phyloP scores from a whole-genome alignment of 2,797 vertebrate species.

The Phrynocephalus forsythii region DNA sequence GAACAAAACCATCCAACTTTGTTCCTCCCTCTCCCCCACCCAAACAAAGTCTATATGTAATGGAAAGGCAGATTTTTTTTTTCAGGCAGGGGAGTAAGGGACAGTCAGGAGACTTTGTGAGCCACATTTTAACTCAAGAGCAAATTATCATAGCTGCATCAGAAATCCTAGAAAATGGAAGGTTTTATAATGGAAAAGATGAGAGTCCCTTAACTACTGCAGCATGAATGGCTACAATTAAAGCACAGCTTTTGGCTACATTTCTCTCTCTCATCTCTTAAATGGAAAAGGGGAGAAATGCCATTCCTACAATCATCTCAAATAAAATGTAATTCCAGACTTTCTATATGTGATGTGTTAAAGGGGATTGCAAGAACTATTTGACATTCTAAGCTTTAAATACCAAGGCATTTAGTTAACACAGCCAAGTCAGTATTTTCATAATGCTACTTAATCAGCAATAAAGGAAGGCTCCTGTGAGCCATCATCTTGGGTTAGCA shows the following conservation, averaged over 20 bases:
- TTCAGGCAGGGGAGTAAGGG: slow-evolving; percentile 68
- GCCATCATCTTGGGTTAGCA: slow-evolving; percentile 74
- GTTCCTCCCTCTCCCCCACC: no score
- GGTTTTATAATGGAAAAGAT: slow-evolving; percentile 76
- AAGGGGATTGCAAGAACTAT: slow-evolving; percentile 68
- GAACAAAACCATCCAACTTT: background rate
- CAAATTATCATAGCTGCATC: slow-evolving; percentile 74
- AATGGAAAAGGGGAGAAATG: slow-evolving; percentile 64
- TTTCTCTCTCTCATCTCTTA: slow-evolving; percentile 59
- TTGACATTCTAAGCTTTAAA: slow-evolving; percentile 77
- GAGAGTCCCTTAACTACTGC: slow-evolving; percentile 76
- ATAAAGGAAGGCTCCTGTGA: slow-evolving; percentile 77
- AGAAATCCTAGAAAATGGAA: slow-evolving; percentile 75
- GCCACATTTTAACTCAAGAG: slow-evolving; percentile 76
- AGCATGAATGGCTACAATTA: slow-evolving; percentile 78
- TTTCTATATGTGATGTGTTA: slow-evolving; percentile 66
- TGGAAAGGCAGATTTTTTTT: slow-evolving; percentile 40
- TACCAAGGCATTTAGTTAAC: slow-evolving; percentile 73
- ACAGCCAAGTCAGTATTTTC: slow-evolving; percentile 78
- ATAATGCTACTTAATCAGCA: slow-evolving; percentile 78
- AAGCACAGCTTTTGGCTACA: slow-evolving; percentile 78
- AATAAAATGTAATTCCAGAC: slow-evolving; percentile 71
- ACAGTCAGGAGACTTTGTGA: slow-evolving; percentile 63
- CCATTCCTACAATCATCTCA: slow-evolving; percentile 71
- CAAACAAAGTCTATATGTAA: slow-evolving; percentile 28